Evolutionary conservation across 2,888 invertebrate species (phyloP), one percentile per base, ranked within the genome.

Genomic region (Odontomyia ornata): DNA sequence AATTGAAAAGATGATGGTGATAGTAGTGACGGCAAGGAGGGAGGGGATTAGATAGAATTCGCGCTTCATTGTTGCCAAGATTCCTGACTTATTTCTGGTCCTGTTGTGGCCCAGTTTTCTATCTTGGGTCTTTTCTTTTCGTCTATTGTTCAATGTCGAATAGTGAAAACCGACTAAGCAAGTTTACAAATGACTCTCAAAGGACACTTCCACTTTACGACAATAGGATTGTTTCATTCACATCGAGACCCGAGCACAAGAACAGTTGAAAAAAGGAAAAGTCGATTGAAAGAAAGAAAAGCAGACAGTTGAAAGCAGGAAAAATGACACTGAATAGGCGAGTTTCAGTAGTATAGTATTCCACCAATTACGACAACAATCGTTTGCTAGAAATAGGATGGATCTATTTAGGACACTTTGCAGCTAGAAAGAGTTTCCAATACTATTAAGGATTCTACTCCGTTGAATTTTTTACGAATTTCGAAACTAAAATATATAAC

Each of bases 161-260:
- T 25, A 46, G 30, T 57, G 56, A 72, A 56, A 72, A 57, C 52
- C 72, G 30, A 72, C 72, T 72, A 72, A 72, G 72, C 72, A 72
- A 76, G 76, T 76, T 78, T 76, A 71, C 65, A 76, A 78, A 67
- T 69, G 67, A 67, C 67, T 71, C 76, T 72, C 65, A 72, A 64
- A 67, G 76, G 76, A 78, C 60, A 71, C 78, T 78, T 72, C 56
- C 67, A 76, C 57, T 78, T 56, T 72, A 52, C 72, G 57, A 78
- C 78, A 78, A 78, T 78, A 57, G 76, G 76, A 78, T 78, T 76
- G 78, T 76, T 71, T 76, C 73, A 72, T 72, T 72, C 64, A 57
- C 0, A 60, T 25, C 18, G 18, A 56, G n/a, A 56, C 27, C n/a
- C 47, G 25, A 25, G 21, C 11, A 23, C 11, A 27, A 30, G 21